phyloP scores from a whole-genome alignment of 2,113 vertebrate species.

The Lota lota region DNA sequence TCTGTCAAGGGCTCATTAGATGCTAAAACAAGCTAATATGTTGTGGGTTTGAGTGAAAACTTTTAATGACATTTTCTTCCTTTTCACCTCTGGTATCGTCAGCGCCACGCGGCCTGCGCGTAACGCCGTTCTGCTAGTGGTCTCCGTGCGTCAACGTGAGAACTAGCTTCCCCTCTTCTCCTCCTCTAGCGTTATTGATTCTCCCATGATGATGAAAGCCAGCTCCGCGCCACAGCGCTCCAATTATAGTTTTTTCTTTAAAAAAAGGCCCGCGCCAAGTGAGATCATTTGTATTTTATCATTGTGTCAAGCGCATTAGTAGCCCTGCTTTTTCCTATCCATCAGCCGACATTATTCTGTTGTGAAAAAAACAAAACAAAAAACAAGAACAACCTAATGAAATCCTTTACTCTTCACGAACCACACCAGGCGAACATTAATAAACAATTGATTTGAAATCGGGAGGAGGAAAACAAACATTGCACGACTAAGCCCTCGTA shows the following conservation, averaged over 20 bases:
- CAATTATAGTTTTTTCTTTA: constrained; percentile 46
- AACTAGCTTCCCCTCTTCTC: constrained; percentile 52
- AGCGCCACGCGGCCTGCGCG: constrained; percentile 23
- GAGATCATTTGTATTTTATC: constrained; percentile 57
- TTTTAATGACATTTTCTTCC: constrained; percentile 62
- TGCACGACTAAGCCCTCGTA: background rate
- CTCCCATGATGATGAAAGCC: constrained; percentile 53
- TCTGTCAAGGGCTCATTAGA: constrained; percentile 37
- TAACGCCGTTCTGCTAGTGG: constrained; percentile 20
- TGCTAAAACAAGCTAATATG: constrained; percentile 46
- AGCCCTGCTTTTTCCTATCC: constrained; percentile 21
- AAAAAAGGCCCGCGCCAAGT: constrained; percentile 34
- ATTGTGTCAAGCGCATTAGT: constrained; percentile 45
- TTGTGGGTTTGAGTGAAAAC: constrained; percentile 34
- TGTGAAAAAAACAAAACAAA: background rate
- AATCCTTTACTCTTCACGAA: background rate
- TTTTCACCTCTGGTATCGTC: constrained; percentile 42
- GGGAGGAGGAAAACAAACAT: background rate
- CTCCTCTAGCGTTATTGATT: constrained; percentile 65
- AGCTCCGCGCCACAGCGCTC: constrained; percentile 43
- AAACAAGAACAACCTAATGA: background rate
- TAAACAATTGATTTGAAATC: background rate
- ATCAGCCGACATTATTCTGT: constrained; percentile 29
- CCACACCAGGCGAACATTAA: background rate
- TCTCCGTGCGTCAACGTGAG: constrained; percentile 51